These are phyloP conservation scores for Trichogramma pretiosum DNA, from an alignment of 1,140 invertebrate genomes.

Conservation along the genomic window DNA sequence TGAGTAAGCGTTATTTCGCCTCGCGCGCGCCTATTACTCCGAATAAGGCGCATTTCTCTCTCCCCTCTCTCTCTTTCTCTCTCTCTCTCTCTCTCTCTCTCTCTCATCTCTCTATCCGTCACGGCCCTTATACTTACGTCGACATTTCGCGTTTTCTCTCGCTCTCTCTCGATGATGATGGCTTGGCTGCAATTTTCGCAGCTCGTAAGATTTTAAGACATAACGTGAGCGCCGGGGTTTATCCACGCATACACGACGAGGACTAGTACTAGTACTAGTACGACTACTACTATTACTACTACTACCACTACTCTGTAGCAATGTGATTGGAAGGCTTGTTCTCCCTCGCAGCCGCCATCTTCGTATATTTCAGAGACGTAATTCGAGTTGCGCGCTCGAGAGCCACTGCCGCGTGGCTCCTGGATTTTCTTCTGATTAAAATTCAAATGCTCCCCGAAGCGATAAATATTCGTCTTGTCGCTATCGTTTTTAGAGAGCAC, in stretches of 20 bases:
- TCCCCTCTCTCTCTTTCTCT: not conserved
- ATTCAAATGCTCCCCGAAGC: conserved; percentile 1
- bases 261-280: no score
- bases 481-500: no score
- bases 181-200: not conserved
- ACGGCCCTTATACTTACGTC: not conserved
- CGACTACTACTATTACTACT: no score
- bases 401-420: no score
- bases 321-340: not conserved
- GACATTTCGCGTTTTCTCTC: not conserved
- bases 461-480: conserved; percentile 2
- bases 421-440: conserved; percentile 9
- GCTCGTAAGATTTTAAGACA: conserved; percentile 1
- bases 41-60: no score
- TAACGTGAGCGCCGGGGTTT: not conserved
- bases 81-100: not conserved
- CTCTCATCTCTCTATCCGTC: no score
- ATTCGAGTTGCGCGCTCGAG: no score
- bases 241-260: not conserved
- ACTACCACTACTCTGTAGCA: not conserved
- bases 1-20: not conserved
- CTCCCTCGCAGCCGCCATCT: not conserved
- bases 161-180: no score
- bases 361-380: no score
- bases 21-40: no score